Percentiles rank a stretch among this genome's conserved stretches.
These are phyloP conservation scores for Halcyon malimbica DNA, from an alignment of 2,113 vertebrate species.

Conservation along the genomic window DNA sequence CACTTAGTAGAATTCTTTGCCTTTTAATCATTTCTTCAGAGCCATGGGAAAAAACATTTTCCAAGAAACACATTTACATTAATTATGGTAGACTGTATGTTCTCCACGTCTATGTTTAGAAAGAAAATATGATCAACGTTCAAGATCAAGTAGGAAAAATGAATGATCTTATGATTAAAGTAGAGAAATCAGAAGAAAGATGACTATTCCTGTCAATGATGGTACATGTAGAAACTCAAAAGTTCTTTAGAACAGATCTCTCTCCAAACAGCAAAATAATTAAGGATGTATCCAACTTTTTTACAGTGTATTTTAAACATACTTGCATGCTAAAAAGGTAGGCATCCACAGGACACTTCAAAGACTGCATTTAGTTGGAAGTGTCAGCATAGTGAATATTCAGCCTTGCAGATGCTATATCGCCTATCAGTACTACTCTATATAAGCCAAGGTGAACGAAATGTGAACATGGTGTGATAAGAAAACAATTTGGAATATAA, in stretches of 20 bases:
- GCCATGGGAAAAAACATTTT: neutral
- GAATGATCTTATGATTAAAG: neutral
- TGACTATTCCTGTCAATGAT: neutral
- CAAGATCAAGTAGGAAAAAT: neutral
- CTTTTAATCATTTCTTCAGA: neutral
- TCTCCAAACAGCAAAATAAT: neutral
- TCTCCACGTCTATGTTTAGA: neutral
- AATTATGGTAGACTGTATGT: neutral
- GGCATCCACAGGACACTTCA: neutral
- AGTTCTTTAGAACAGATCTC: neutral
- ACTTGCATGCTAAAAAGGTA: neutral
- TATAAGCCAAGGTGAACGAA: neutral
- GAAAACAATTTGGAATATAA: neutral
- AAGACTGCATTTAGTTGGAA: neutral
- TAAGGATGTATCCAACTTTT: neutral
- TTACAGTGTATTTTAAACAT: neutral
- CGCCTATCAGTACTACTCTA: neutral
- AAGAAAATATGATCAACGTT: neutral
- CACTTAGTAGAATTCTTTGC: neutral
- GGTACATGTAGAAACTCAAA: neutral
- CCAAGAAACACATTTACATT: neutral
- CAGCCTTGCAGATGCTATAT: neutral
- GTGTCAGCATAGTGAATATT: neutral
- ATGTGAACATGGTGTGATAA: neutral
- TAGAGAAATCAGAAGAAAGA: neutral